Percentiles rank a stretch among this genome's conserved stretches.
These are phyloP conservation scores for Corythaeola cristata DNA, from an alignment of 2,113 vertebrate genomes.

Conservation along the genomic window DNA sequence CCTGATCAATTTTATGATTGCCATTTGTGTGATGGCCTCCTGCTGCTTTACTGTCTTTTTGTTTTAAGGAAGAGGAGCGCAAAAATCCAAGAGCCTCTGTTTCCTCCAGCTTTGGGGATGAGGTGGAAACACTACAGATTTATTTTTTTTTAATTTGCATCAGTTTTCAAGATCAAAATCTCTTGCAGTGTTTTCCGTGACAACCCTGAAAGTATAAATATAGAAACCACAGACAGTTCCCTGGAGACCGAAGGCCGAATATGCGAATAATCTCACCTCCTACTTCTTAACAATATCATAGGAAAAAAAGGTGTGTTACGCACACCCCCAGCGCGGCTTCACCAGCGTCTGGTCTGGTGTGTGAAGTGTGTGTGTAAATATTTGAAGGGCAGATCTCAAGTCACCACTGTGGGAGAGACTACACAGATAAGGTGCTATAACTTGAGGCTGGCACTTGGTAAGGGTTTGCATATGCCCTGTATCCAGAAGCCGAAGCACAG, in stretches of 20 bases:
- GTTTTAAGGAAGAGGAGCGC: background rate
- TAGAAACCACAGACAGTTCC: conserved; percentile 48
- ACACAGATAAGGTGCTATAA: background rate
- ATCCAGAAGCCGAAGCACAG: background rate
- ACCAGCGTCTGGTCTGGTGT: background rate
- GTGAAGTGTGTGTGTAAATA: conserved; percentile 47
- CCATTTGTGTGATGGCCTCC: background rate
- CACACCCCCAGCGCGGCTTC: conserved; percentile 18
- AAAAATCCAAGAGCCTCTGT: background rate
- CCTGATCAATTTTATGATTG: conserved; percentile 44
- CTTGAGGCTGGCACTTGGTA: background rate
- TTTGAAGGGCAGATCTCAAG: conserved; percentile 40
- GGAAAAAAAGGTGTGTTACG: conserved; percentile 8
- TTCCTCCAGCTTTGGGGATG: background rate
- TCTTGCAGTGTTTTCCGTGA: conserved; percentile 16
- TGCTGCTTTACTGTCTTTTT: background rate
- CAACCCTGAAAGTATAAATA: conserved; percentile 26
- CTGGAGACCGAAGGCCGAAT: conserved; percentile 46
- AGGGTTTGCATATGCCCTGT: background rate
- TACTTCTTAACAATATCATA: conserved; percentile 43
- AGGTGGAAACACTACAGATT: background rate
- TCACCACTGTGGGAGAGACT: background rate
- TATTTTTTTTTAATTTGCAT: background rate
- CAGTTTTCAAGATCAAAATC: conserved; percentile 33
- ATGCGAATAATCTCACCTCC: conserved; percentile 66